These are phyloP conservation scores for Neelides folsomi DNA, from an alignment of 2,888 invertebrate species.

Conservation along the genomic window DNA sequence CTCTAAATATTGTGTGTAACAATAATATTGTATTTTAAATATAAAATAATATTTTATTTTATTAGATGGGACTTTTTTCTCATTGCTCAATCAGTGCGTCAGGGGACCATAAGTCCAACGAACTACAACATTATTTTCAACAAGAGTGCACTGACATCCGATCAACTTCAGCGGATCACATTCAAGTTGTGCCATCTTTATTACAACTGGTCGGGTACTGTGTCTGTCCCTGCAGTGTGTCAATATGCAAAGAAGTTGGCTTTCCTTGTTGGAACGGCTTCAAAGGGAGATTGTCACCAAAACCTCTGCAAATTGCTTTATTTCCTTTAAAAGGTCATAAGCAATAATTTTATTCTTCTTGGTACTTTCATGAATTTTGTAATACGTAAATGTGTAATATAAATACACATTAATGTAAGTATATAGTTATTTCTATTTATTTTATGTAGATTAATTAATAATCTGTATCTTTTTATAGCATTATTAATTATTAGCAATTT, in stretches of 20 bases:
- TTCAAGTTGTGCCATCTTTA: conserved; percentile 53
- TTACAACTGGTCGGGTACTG: conserved; percentile 1
- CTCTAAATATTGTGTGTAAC: neutral
- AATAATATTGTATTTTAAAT: no score
- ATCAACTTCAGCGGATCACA: conserved; percentile 63
- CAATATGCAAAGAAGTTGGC: conserved; percentile 43
- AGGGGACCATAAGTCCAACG: conserved; percentile 82
- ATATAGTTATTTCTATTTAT: no score
- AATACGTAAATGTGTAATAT: no score
- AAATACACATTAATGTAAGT: no score
- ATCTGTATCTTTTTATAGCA: no score
- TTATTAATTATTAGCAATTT: no score
- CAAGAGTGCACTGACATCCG: conserved; percentile 51
- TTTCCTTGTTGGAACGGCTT: conserved; percentile 38
- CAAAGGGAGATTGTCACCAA: neutral
- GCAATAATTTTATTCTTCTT: no score
- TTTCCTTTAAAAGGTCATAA: neutral
- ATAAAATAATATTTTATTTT: neutral
- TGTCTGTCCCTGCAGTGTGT: conserved; percentile 1
- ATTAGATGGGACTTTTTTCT: conserved; percentile 75
- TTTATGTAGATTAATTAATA: no score
- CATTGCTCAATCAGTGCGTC: conserved; percentile 68
- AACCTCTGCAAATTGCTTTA: neutral
- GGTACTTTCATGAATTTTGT: no score
- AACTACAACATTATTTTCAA: conserved; percentile 75